phyloP scores from a whole-genome alignment of 2,113 vertebrate species.

The Rhodinocichla rosea region DNA sequence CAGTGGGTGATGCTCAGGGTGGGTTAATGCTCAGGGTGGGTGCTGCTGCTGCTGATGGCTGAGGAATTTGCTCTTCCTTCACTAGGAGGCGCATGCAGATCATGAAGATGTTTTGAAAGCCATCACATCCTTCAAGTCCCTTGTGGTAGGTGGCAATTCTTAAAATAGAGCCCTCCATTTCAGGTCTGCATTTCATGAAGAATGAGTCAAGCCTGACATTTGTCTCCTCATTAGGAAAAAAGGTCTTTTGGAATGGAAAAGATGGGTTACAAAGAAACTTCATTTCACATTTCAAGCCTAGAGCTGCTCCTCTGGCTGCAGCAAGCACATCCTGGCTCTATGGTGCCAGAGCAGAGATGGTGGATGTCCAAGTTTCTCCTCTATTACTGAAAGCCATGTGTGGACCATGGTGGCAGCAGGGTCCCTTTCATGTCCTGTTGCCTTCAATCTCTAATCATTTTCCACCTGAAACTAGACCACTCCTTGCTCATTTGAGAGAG shows the following conservation, averaged over 20 bases:
- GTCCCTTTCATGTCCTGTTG: conserved; percentile 45
- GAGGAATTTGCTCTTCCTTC: conserved; percentile 53
- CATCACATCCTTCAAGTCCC: conserved; percentile 82
- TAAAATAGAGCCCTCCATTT: conserved; percentile 52
- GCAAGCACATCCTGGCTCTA: neutral
- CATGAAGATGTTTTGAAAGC: conserved; percentile 91
- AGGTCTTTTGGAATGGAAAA: conserved; percentile 64
- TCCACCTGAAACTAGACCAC: neutral
- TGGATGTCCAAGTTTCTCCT: conserved; percentile 9
- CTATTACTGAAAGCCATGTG: conserved; percentile 20
- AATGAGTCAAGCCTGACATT: conserved; percentile 50
- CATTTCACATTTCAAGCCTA: neutral
- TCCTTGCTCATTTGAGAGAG: neutral
- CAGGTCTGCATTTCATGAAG: conserved; percentile 27
- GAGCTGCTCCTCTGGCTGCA: neutral
- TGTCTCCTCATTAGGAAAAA: conserved; percentile 41
- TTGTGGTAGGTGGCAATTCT: conserved; percentile 87
- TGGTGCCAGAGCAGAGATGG: neutral
- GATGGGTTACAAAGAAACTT: conserved; percentile 4
- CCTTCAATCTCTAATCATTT: conserved; percentile 11
- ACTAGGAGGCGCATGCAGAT: conserved; percentile 92
- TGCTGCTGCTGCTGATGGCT: neutral
- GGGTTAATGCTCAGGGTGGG: neutral
- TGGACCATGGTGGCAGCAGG: neutral
- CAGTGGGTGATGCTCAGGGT: neutral